Conservation (phyloP, 2,888 invertebrate species). For the Stenoptilia bipunctidactyla region DNA sequence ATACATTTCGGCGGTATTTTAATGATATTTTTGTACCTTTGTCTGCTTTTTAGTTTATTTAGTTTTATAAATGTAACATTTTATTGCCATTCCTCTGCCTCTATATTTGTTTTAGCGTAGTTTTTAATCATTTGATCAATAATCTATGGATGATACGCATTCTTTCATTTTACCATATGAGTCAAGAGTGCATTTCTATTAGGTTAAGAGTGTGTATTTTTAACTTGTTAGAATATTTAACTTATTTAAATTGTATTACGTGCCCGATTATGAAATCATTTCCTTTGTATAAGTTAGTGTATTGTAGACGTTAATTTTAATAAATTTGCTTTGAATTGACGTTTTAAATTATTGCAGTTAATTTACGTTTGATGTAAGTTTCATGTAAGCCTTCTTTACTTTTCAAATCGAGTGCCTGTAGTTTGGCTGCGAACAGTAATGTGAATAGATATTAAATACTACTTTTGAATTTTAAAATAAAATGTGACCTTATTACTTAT, state of each 20-base stretch:
- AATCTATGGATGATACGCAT: constrained; percentile 22
- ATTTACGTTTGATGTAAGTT: constrained; percentile 51
- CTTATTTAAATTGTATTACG: constrained; percentile 70
- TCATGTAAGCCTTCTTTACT: constrained; percentile 53
- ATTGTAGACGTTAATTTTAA: constrained; percentile 65
- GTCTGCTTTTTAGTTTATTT: constrained; percentile 56
- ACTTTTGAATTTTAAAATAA: constrained; percentile 20
- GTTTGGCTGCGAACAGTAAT: constrained; percentile 27
- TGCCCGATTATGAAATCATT: constrained; percentile 63
- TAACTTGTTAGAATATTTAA: constrained; percentile 71
- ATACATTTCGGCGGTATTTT: constrained; percentile 35
- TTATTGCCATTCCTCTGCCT: constrained; percentile 53
- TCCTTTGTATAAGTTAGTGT: constrained; percentile 68
- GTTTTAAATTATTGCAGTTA: constrained; percentile 57
- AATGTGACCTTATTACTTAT: constrained; percentile 38
- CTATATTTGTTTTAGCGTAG: constrained; percentile 49
- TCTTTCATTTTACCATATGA: constrained; percentile 32
- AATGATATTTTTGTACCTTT: constrained; percentile 63
- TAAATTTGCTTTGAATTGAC: constrained; percentile 66
- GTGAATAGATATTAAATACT: background rate
- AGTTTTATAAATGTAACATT: constrained; percentile 37
- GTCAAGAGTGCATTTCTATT: constrained; percentile 65
- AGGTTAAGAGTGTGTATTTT: constrained; percentile 71
- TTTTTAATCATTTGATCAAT: constrained; percentile 28
- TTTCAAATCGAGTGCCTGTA: constrained; percentile 55